These are phyloP conservation scores for Apodemia hepburni DNA, from an alignment of 2,888 invertebrate genomes.

Conservation along the genomic window DNA sequence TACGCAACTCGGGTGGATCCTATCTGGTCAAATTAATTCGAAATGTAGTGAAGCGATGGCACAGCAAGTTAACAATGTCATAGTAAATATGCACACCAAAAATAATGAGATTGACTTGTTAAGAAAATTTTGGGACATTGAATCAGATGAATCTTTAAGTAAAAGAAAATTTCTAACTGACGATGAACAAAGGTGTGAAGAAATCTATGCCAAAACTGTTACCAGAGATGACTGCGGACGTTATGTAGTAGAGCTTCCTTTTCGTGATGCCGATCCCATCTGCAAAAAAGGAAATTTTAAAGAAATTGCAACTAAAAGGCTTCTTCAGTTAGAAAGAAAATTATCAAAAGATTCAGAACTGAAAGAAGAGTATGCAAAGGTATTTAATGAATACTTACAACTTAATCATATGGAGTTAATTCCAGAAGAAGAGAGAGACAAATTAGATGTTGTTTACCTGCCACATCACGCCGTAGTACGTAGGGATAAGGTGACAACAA, in stretches of 20 bases:
- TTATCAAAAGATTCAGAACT: slow-evolving; percentile 21
- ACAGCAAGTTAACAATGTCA: slow-evolving; percentile 10
- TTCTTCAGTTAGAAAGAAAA: slow-evolving; percentile 19
- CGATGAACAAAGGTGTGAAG: slow-evolving; percentile 28
- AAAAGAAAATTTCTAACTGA: slow-evolving; percentile 23
- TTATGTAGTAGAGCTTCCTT: slow-evolving; percentile 28
- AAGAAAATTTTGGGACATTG: slow-evolving; percentile 27
- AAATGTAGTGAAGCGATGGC: neutral
- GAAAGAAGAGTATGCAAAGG: slow-evolving; percentile 14
- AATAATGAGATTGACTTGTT: slow-evolving; percentile 23
- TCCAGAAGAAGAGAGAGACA: too few species aligned
- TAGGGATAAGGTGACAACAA: too few species aligned
- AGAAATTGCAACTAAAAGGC: slow-evolving; percentile 23
- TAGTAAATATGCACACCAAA: neutral
- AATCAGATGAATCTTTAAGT: slow-evolving; percentile 20
- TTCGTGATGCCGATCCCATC: slow-evolving; percentile 23
- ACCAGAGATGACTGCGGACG: slow-evolving; percentile 26
- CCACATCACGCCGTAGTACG: too few species aligned
- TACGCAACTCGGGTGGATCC: slow-evolving; percentile 34
- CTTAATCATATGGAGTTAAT: slow-evolving; percentile 18
- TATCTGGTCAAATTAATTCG: slow-evolving; percentile 27
- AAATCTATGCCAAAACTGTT: slow-evolving; percentile 23
- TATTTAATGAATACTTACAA: slow-evolving; percentile 16
- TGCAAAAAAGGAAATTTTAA: slow-evolving; percentile 21
- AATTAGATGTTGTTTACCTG: too few species aligned